Evolutionary conservation across 2,797 vertebrate genomes (phyloP).

Genomic region (Chrosomus eos): DNA sequence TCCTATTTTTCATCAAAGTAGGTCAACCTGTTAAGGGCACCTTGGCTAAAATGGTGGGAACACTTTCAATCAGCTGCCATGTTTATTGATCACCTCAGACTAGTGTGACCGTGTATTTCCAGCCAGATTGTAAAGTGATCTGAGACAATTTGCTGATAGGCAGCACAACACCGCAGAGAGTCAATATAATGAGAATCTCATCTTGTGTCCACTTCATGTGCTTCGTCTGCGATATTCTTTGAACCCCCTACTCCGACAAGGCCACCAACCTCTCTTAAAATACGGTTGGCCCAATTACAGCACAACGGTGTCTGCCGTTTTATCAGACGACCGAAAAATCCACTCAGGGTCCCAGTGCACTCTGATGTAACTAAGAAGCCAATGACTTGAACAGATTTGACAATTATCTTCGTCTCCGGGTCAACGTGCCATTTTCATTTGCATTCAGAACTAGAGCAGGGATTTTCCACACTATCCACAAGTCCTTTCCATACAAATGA

Average conservation of each 20-base stretch:
- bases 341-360: neutral
- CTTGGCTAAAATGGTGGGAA: conserved; percentile 10
- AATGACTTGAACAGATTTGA: conserved; percentile 17
- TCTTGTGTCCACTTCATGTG: neutral
- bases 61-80: neutral
- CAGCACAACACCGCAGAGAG: neutral
- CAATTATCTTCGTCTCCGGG: conserved; percentile 12
- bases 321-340: conserved; percentile 4
- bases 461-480: neutral
- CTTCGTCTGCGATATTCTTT: neutral
- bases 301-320: neutral
- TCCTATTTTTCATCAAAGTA: neutral
- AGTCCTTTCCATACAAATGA: neutral
- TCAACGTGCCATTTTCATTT: conserved; percentile 19
- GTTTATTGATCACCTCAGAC: neutral
- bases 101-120: neutral
- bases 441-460: conserved; percentile 20
- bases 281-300: conserved; percentile 28
- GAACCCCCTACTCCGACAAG: conserved; percentile 1
- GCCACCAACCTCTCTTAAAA: conserved; percentile 12
- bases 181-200: neutral
- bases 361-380: conserved; percentile 28
- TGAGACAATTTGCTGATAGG: neutral
- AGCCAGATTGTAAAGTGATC: neutral
- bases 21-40: neutral